A percentile compares a stretch with the other conserved stretches of the same genome.
phyloP scores from a whole-genome alignment of 53 echinoderm and acorn worm genomes.

The Paelopatides confundens region DNA sequence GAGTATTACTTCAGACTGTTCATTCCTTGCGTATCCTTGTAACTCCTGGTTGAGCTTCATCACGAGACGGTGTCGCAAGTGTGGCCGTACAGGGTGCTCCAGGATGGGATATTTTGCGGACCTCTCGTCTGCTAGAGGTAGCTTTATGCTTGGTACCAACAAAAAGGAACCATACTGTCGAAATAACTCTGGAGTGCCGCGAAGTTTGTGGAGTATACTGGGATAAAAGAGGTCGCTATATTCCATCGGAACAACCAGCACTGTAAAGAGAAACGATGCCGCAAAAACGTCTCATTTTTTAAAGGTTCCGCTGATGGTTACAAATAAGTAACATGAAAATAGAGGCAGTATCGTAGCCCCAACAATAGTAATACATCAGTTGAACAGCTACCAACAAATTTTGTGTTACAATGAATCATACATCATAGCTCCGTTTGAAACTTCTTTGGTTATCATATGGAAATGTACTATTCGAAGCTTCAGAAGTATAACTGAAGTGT shows the following conservation, averaged over 20 bases:
- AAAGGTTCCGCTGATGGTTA: too few relatives aligned
- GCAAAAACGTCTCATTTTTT: too few relatives aligned
- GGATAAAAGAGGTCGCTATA: neutral
- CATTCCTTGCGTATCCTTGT: constrained; percentile 62
- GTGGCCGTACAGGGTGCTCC: constrained; percentile 39
- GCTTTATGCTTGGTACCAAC: constrained; percentile 55
- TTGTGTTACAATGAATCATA: too few relatives aligned
- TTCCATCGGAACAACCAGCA: neutral
- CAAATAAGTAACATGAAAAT: too few relatives aligned
- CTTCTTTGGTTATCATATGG: too few relatives aligned
- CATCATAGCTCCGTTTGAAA: too few relatives aligned
- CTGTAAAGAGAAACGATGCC: too few relatives aligned
- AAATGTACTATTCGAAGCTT: too few relatives aligned
- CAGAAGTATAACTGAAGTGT: too few relatives aligned
- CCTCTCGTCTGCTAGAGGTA: constrained; percentile 40
- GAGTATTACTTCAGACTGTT: constrained; percentile 56
- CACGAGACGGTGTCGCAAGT: constrained; percentile 31
- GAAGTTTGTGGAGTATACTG: neutral
- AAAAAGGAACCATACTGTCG: constrained; percentile 35
- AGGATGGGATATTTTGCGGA: constrained; percentile 67
- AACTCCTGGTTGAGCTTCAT: constrained; percentile 41
- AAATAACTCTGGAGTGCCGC: neutral
- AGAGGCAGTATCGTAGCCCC: too few relatives aligned
- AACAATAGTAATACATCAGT: too few relatives aligned
- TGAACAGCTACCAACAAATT: too few relatives aligned